Base-by-base conservation (phyloP, 2,888 invertebrate genomes). In the Apamea epomidion region DNA sequence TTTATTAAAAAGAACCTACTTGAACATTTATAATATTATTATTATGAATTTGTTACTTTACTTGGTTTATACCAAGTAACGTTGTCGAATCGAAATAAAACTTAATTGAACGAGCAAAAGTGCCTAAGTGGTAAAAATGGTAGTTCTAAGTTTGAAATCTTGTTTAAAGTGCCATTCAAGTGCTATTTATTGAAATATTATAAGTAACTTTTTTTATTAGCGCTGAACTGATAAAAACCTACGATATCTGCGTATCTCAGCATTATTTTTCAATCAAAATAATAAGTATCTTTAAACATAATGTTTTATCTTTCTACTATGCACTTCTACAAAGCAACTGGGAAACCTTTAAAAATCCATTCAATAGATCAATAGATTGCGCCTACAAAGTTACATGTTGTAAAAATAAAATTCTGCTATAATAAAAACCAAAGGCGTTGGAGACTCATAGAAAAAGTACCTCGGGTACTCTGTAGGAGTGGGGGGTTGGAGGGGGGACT, bases 381-480 rank as follows among this genome's bases (percentile, higher is more conserved):
- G 29, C 54, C 62, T 70, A 77, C 69, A 84, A 88, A 74, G 76
- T 78, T 64, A 76, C 78, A 78, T 67, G 79, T 87, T 75, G 81
- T 77, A 75, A 62, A 82, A 83, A 85, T 84, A 84, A 84, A 87
- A 87, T 70, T 82, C 68, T 90, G 89, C 91, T 87, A 81, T 81
- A 75, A 83, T 83, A 76, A 85, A 90, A 91, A 86, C 76, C 75
- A 54, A 84, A 91, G 91, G 91, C 91, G 88, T 80, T 80, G 29
- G 68, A 84, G 75, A 74, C 68, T 74, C 75, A 68, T 76, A 78
- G 74, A 83, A 83, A 83, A 87, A 78, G 78, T 84, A 80, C n/a
- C 60, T 71, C 25, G n/a, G 62, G 14, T 64, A 32, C 37, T 64
- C 48, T 67, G 81, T 86, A 60, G 10, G 64, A 32, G n/a, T 0